A percentile compares a stretch with the other conserved stretches of the same genome.
Evolutionary conservation across 1,140 invertebrate genomes (phyloP).

Genomic region (Parasteatoda tepidariorum): DNA sequence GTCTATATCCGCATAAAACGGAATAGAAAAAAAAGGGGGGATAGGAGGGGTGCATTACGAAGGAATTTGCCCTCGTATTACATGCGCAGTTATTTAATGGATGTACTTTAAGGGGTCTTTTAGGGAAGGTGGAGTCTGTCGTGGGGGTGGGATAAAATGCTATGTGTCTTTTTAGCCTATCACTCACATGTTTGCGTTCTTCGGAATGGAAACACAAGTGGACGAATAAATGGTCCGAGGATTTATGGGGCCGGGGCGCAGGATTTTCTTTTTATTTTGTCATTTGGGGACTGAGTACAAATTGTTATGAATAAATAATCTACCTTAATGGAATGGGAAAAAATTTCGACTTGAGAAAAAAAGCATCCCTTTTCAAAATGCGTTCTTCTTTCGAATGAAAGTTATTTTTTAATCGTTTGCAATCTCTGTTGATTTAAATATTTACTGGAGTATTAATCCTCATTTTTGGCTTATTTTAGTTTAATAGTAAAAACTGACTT

Average conservation of each 20-base stretch:
- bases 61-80: constrained; percentile 54
- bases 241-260: constrained; percentile 55
- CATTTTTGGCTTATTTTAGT: too few species aligned
- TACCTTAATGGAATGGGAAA: background rate
- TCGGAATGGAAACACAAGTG: constrained; percentile 55
- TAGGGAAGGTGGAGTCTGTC: background rate
- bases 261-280: too few species aligned
- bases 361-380: too few species aligned
- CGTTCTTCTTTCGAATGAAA: too few species aligned
- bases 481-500: too few species aligned
- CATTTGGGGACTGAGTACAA: constrained; percentile 24
- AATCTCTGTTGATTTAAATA: too few species aligned
- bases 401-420: too few species aligned
- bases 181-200: constrained; percentile 59
- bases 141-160: background rate
- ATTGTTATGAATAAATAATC: constrained; percentile 6
- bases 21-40: background rate
- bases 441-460: too few species aligned
- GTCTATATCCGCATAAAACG: constrained; percentile 29
- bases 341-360: too few species aligned
- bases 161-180: constrained; percentile 55
- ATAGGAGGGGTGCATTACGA: constrained; percentile 49
- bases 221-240: constrained; percentile 58
- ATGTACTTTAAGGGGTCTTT: constrained; percentile 39
- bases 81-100: constrained; percentile 57